Conservation (phyloP, 2,888 invertebrate species). For the Brachyptera putata region DNA sequence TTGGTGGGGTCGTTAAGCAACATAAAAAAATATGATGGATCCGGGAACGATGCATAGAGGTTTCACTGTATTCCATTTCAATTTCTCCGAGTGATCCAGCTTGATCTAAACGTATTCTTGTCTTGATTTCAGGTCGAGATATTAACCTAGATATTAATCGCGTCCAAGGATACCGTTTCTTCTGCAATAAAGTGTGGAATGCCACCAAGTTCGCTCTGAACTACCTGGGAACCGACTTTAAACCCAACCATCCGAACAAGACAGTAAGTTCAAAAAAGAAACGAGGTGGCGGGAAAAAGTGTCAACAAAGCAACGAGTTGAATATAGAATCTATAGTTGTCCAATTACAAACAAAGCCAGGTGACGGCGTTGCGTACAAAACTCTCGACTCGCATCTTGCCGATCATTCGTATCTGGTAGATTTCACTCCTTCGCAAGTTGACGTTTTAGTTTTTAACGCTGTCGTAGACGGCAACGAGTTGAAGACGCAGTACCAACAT, state of each 20-base stretch:
- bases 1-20: no score
- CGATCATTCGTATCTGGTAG: constrained; percentile 45
- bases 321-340: constrained; percentile 12
- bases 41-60: no score
- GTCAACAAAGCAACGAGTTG: neutral
- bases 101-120: no score
- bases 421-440: constrained; percentile 44
- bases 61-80: no score
- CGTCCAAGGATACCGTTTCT: constrained; percentile 91
- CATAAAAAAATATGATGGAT: no score
- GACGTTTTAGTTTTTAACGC: constrained; percentile 42
- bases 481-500: constrained; percentile 40
- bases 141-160: constrained; percentile 94
- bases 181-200: constrained; percentile 99
- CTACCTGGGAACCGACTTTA: constrained; percentile 39
- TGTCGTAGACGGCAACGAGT: constrained; percentile 30
- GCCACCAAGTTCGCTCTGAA: constrained; percentile 86
- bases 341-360: neutral
- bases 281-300: neutral
- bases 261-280: constrained; percentile 23
- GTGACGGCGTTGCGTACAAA: constrained; percentile 22
- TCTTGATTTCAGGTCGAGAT: constrained; percentile 63
- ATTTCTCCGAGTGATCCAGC: no score
- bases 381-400: constrained; percentile 45
- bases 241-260: constrained; percentile 24